These are phyloP conservation scores for Catagonus wagneri DNA, from an alignment of 2,113 vertebrate genomes.

Conservation along the genomic window DNA sequence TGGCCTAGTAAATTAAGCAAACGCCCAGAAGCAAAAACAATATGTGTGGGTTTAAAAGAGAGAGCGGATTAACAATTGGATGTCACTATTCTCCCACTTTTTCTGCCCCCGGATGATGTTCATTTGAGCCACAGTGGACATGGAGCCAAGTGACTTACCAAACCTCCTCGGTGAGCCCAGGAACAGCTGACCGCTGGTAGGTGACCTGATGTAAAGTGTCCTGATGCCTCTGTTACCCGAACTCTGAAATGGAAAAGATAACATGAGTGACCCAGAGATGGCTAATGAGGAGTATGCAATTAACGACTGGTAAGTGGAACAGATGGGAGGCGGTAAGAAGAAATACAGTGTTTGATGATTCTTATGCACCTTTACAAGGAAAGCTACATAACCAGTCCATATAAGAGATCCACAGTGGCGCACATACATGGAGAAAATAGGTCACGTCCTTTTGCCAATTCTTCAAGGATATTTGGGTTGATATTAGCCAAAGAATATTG, in stretches of 20 bases:
- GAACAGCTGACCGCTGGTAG: background rate
- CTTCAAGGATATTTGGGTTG: background rate
- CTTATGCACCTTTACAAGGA: background rate
- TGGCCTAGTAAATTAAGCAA: background rate
- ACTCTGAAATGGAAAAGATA: slow-evolving; percentile 51
- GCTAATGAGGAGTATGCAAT: background rate
- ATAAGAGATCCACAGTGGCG: background rate
- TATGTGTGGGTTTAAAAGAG: background rate
- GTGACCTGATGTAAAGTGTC: background rate
- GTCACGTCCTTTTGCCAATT: background rate
- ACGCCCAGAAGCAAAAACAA: background rate
- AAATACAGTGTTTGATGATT: background rate
- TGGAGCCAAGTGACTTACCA: slow-evolving; percentile 40
- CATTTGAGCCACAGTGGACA: background rate
- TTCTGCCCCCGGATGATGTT: background rate
- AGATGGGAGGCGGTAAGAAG: rapidly evolving
- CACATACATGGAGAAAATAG: background rate
- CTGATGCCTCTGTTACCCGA: background rate
- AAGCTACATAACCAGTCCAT: background rate
- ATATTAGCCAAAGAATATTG: background rate
- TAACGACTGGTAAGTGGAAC: rapidly evolving
- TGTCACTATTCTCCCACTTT: background rate
- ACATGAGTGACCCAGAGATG: background rate
- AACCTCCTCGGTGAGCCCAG: background rate
- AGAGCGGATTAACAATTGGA: background rate